These are phyloP conservation scores for Sebastes schlegelii DNA, from an alignment of 2,113 vertebrate species.

Conservation along the genomic window DNA sequence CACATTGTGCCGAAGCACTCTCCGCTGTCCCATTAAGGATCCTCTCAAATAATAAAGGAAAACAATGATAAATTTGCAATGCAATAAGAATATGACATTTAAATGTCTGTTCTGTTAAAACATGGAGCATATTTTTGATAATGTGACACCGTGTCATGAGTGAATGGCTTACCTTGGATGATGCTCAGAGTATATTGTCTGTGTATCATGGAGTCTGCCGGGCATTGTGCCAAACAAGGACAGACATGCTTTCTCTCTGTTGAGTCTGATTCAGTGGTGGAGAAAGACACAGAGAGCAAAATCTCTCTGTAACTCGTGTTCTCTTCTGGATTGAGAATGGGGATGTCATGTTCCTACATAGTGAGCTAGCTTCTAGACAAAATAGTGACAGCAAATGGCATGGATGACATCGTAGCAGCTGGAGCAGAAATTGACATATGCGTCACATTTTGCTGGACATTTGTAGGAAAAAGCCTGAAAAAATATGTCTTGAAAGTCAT, in stretches of 20 bases:
- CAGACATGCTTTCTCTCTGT: neutral
- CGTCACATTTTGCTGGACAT: no score
- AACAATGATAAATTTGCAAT: conserved; percentile 5
- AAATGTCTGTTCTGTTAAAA: neutral
- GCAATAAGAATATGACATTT: neutral
- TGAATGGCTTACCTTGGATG: neutral
- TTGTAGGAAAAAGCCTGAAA: no score
- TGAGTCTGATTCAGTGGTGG: conserved; percentile 35
- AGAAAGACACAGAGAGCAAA: neutral
- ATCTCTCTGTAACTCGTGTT: conserved; percentile 13
- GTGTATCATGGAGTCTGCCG: neutral
- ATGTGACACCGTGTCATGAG: no score
- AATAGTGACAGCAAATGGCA: neutral
- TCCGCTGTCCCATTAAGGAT: conserved; percentile 25
- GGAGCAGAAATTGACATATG: no score
- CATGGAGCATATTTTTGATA: neutral
- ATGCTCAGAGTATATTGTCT: neutral
- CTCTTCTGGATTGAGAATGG: neutral
- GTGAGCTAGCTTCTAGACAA: neutral
- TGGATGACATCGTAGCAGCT: neutral
- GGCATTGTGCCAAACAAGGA: neutral
- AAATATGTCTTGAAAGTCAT: no score
- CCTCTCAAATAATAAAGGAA: conserved; percentile 12
- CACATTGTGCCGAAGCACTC: neutral
- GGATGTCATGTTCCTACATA: neutral